Percentiles rank a stretch among this genome's conserved stretches.
Evolutionary conservation across 2,797 vertebrate species (phyloP).

Genomic region (Sebastes matsubarae): DNA sequence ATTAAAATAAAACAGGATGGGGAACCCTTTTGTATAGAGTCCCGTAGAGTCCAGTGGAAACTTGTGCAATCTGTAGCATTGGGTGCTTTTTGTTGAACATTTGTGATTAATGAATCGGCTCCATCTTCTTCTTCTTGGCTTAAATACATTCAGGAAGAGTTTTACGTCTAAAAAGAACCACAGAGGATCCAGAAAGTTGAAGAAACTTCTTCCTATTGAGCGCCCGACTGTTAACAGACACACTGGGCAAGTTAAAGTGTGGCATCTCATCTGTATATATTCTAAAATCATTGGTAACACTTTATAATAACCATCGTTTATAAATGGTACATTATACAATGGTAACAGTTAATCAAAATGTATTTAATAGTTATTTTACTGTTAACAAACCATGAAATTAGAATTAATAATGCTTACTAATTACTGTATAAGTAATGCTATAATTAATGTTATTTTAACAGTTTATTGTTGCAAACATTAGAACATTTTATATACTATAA

Average conservation of each 20-base stretch:
- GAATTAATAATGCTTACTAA: too few relatives aligned
- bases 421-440: too few relatives aligned
- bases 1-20: conserved; percentile 44
- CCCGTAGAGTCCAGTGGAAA: conserved; percentile 40
- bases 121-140: conserved; percentile 24
- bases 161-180: conserved; percentile 13
- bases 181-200: background rate
- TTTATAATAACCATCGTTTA: too few relatives aligned
- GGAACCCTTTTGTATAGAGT: conserved; percentile 44
- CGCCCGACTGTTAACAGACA: conserved; percentile 20
- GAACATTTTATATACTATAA: too few relatives aligned
- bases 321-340: too few relatives aligned
- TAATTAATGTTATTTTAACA: too few relatives aligned
- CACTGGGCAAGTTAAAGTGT: conserved; percentile 37
- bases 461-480: too few relatives aligned
- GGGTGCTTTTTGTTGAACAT: conserved; percentile 41
- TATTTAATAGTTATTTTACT: rapidly evolving
- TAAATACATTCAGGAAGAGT: conserved; percentile 74
- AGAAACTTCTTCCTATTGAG: conserved; percentile 10
- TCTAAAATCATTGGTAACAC: background rate
- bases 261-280: conserved; percentile 11
- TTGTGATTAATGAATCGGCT: conserved; percentile 35
- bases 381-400: too few relatives aligned
- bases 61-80: conserved; percentile 63
- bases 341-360: too few relatives aligned